phyloP scores from a whole-genome alignment of 2,888 invertebrate species.

The Ferrisia virgata region DNA sequence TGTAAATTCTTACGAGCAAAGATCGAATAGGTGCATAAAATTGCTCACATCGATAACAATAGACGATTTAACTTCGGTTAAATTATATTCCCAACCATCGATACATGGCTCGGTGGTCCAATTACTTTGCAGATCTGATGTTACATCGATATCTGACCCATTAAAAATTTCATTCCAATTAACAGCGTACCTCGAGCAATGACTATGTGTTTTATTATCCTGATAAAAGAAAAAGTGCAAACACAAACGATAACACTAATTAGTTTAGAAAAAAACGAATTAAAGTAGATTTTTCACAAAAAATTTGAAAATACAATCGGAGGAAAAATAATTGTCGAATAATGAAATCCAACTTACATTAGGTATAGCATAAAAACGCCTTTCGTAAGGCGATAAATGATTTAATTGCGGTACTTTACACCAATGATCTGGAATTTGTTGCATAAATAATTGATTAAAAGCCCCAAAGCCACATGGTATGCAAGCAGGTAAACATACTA shows the following conservation, averaged over 20 bases:
- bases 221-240: background rate
- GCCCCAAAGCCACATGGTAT: slow-evolving; percentile 89
- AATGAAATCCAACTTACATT: background rate
- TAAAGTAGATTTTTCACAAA: too few species aligned
- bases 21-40: too few species aligned
- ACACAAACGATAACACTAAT: background rate
- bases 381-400: slow-evolving; percentile 60
- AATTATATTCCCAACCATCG: slow-evolving; percentile 78
- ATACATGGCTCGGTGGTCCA: slow-evolving; percentile 69
- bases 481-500: slow-evolving; percentile 84
- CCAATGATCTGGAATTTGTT: slow-evolving; percentile 83
- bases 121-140: slow-evolving; percentile 52
- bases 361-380: slow-evolving; percentile 54
- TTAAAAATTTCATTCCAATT: slow-evolving; percentile 65
- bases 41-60: slow-evolving; percentile 73
- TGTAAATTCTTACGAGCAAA: too few species aligned
- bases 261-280: too few species aligned
- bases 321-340: background rate
- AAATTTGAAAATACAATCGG: too few species aligned
- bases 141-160: slow-evolving; percentile 49
- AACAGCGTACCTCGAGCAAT: slow-evolving; percentile 69
- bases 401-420: slow-evolving; percentile 68
- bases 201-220: slow-evolving; percentile 51
- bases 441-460: slow-evolving; percentile 90
- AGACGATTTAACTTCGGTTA: slow-evolving; percentile 67